Conservation (phyloP, 92 coral and sea anemone genomes). For the Paramuricea clavata region DNA sequence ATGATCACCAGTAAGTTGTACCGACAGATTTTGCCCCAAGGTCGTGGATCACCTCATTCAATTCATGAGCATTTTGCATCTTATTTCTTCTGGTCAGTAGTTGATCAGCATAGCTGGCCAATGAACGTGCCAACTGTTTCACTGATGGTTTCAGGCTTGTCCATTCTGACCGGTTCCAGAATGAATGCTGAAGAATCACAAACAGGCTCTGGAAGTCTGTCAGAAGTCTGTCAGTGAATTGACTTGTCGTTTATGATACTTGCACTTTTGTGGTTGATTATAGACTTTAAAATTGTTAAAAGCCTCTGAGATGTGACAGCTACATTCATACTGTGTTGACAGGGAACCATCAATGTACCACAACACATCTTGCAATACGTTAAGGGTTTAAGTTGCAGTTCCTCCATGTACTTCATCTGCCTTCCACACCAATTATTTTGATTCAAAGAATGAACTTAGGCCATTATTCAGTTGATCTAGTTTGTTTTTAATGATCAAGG, state of each 20-base stretch:
- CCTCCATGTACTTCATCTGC: conserved; percentile 8
- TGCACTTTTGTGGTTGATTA: background rate
- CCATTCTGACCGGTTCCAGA: conserved; percentile 16
- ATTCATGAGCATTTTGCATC: background rate
- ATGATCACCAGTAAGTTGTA: background rate
- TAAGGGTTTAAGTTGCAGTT: background rate
- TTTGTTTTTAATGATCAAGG: background rate
- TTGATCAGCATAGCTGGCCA: conserved; percentile 1
- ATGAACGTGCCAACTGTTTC: conserved; percentile 4
- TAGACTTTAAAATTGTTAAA: conserved; percentile 5
- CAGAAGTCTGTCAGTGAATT: too few relatives aligned
- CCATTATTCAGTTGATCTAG: background rate
- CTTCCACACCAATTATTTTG: background rate
- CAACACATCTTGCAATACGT: background rate
- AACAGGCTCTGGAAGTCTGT: background rate
- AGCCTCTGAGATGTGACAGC: too few relatives aligned
- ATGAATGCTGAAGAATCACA: conserved; percentile 3
- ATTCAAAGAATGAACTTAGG: background rate
- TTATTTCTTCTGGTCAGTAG: background rate
- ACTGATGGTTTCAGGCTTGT: background rate
- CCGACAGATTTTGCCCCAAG: background rate
- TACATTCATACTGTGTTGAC: too few relatives aligned
- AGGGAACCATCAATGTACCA: too few relatives aligned
- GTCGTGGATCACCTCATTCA: background rate
- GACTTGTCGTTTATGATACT: background rate